Evolutionary conservation across 23 tunicate species (phyloP).

Genomic region (Pegea sp.): DNA sequence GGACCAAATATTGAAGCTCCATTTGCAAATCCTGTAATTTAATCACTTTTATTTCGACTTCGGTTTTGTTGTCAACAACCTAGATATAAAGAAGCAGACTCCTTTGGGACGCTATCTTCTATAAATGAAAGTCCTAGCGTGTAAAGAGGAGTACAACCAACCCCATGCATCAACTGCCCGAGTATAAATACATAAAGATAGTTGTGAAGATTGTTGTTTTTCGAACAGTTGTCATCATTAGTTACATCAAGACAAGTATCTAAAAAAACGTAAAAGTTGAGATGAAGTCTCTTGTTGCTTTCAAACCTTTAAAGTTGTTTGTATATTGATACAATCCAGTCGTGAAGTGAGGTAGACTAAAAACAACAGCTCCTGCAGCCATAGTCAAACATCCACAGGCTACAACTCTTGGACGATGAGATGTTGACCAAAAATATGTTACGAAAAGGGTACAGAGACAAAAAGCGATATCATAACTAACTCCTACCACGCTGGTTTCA

Average conservation of each 20-base stretch:
- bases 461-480: conserved; percentile 90
- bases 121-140: conserved; percentile 77
- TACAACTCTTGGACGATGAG: conserved; percentile 42
- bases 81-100: conserved; percentile 47
- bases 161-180: conserved; percentile 71
- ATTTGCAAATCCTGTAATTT: conserved; percentile 50
- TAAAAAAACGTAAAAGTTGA: neutral
- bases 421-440: conserved; percentile 44
- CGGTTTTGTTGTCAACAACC: conserved; percentile 12
- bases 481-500: conserved; percentile 70
- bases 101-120: conserved; percentile 76
- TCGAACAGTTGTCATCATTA: neutral
- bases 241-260: neutral
- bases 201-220: conserved; percentile 10
- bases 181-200: conserved; percentile 66
- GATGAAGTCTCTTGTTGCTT: neutral
- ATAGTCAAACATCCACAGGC: conserved; percentile 36
- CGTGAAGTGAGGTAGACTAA: conserved; percentile 78
- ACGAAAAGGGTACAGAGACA: conserved; percentile 66
- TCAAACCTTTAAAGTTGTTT: conserved; percentile 15
- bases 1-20: conserved; percentile 88
- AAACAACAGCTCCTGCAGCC: conserved; percentile 51
- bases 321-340: conserved; percentile 26
- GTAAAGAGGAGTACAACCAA: conserved; percentile 91
- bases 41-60: neutral